Conservation (phyloP, 2,797 vertebrate genomes). For the Microtus obscurus region DNA sequence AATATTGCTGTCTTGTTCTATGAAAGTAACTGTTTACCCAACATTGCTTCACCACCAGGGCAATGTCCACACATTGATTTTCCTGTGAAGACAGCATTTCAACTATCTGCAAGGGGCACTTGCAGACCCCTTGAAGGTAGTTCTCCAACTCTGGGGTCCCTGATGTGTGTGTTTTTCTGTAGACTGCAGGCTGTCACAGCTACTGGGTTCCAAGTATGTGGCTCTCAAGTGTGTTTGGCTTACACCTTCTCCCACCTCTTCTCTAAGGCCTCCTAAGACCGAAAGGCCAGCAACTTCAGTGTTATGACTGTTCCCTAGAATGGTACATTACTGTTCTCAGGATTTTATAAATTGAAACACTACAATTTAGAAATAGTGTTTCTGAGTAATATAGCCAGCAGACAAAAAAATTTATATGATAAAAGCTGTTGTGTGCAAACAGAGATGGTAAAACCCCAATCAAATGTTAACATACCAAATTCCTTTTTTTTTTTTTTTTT, state of each 20-base stretch:
- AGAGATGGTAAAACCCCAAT: neutral
- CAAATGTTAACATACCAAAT: neutral
- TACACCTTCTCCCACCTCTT: neutral
- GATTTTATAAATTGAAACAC: neutral
- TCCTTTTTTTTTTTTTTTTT: neutral
- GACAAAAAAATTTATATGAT: neutral
- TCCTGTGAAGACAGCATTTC: neutral
- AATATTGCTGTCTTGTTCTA: neutral
- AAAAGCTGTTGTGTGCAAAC: neutral
- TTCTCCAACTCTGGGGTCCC: neutral
- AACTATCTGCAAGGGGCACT: no score
- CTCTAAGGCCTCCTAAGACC: neutral
- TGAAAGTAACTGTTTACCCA: neutral
- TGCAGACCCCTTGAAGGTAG: neutral
- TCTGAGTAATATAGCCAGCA: neutral
- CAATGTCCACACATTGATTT: neutral
- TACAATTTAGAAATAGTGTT: neutral
- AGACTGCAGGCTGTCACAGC: neutral
- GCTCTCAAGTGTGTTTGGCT: neutral
- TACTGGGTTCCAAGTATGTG: neutral
- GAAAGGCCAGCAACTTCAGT: neutral
- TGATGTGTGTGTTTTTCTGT: rapidly evolving
- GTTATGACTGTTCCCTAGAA: neutral
- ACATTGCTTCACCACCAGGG: neutral
- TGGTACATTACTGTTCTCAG: neutral